Evolutionary conservation across 37 sponge, comb jelly and placozoan genomes (phyloP).

Genomic region (Crambe crambe): DNA sequence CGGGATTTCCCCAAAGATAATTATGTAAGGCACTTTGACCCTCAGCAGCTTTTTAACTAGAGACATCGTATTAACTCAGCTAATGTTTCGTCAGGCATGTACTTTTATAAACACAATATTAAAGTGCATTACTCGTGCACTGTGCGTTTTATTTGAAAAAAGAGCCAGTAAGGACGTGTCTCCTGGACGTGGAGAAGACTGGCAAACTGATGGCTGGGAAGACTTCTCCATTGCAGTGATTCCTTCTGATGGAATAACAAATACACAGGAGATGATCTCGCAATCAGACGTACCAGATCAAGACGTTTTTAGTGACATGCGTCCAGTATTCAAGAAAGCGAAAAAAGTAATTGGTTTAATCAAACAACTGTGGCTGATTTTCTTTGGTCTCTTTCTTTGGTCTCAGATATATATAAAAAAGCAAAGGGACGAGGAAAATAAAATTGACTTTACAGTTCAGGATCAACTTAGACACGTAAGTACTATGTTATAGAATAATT

Average conservation of each 20-base stretch:
- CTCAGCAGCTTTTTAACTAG: too few species aligned
- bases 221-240: slow-evolving; percentile 42
- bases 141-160: too few species aligned
- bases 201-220: slow-evolving; percentile 38
- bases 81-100: too few species aligned
- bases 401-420: slow-evolving; percentile 8
- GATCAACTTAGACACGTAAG: slow-evolving; percentile 7
- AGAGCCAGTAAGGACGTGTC: too few species aligned
- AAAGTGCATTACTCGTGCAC: too few species aligned
- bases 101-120: too few species aligned
- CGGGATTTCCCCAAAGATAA: too few species aligned
- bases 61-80: too few species aligned
- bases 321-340: slow-evolving; percentile 44
- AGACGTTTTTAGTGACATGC: slow-evolving; percentile 51
- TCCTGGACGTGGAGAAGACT: slow-evolving; percentile 2
- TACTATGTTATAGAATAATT: too few species aligned
- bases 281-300: neutral
- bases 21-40: too few species aligned
- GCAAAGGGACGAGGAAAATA: slow-evolving; percentile 6
- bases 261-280: neutral
- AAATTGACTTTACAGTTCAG: slow-evolving; percentile 29
- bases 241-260: neutral
- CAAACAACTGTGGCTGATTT: neutral
- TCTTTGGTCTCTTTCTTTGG: neutral
- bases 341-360: slow-evolving; percentile 20